Conservation (phyloP, 2,888 invertebrate species). For the Drosophila testacea region DNA sequence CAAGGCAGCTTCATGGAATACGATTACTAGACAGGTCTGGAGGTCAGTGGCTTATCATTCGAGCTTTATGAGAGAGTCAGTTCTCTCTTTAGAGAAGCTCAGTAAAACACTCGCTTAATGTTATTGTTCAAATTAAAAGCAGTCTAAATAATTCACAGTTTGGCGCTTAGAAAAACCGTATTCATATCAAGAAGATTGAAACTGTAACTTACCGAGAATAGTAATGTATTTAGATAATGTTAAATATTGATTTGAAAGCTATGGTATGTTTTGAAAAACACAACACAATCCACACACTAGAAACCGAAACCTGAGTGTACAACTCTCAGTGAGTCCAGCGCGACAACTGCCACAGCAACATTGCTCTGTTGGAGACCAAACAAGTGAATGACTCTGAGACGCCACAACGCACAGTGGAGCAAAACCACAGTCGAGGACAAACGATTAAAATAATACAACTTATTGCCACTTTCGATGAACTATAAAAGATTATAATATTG, state of each 20-base stretch:
- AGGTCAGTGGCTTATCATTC: constrained; percentile 75
- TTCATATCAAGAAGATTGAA: constrained; percentile 1
- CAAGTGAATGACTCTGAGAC: constrained; percentile 50
- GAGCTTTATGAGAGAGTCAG: constrained; percentile 37
- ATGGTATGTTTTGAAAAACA: constrained; percentile 6
- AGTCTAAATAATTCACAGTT: neutral
- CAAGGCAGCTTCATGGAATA: constrained; percentile 12
- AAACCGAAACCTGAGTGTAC: constrained; percentile 61
- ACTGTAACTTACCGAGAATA: constrained; percentile 42
- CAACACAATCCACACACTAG: constrained; percentile 47
- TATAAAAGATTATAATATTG: neutral
- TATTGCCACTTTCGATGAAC: too few relatives aligned
- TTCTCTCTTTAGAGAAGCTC: constrained; percentile 20
- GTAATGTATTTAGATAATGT: neutral
- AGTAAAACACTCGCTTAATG: constrained; percentile 7
- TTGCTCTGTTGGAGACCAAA: constrained; percentile 52
- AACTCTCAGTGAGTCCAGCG: constrained; percentile 70
- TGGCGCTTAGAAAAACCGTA: constrained; percentile 21
- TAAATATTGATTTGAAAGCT: neutral
- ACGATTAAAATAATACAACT: too few relatives aligned
- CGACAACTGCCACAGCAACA: constrained; percentile 69
- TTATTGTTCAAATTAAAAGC: neutral
- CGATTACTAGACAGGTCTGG: constrained; percentile 33
- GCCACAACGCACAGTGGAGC: constrained; percentile 49
- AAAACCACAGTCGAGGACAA: neutral